Base-by-base conservation (phyloP, 1,140 invertebrate species). In the Phymastichus coffea region DNA sequence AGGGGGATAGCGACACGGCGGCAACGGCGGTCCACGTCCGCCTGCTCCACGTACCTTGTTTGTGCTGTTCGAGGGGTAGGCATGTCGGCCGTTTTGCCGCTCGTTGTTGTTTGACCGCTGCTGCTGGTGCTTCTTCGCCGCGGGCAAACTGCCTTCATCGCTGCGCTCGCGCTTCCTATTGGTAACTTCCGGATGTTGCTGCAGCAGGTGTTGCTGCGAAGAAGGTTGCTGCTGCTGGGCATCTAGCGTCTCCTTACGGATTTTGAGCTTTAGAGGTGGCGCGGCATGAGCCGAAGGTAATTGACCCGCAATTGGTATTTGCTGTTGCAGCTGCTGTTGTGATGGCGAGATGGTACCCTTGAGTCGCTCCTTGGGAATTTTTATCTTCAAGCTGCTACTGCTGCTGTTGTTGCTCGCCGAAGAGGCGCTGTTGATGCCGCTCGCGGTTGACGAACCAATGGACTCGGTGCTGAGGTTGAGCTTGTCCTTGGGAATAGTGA, bases 401-500 rank as follows among this genome's bases (percentile, higher is more conserved):
- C 4, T 10, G 3, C 35, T 44, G 15, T 14, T 28, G 0, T 43
- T 20, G 4, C 14, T 28, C 2, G 44, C 41, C 8, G 54, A 59
- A 2, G 66, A 28, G 4, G 47, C 26, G 19, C 40, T 20, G n/a
- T n/a, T n/a, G n/a, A n/a, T n/a, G n/a, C n/a, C n/a, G n/a, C n/a
- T n/a, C n/a, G n/a, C n/a, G n/a, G n/a, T n/a, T 4, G 49, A 54
- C 30, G 47, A 46, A 6, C 64, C 53, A 14, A 63, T 30, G 12
- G 54, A 57, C 15, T 75, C 67, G 14, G 67, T 63, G 43, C 71
- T 70, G 4, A 79, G 61, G n/a, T 78, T 78, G 2, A 85, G 71
- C 67, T 85, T 85, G 49, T 87, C 85, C 69, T 86, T 88, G 4
- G 86, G 82, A 46, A 89, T 87, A 22, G 85, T 88, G 12, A 89